Conservation (phyloP, 2,113 vertebrate genomes). For the Mus musculus region GRCm39 chr8:86741001-86741500, state of each 20-base stretch:
- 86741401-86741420: neutral
- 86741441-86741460: neutral
- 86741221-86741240: neutral
- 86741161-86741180: neutral
- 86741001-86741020: neutral
- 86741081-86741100: constrained; percentile 8
- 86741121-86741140: neutral
- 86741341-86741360: constrained; percentile 36
- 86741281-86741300: constrained; percentile 34
- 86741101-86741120: neutral
- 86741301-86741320: constrained; percentile 17
- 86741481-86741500: neutral
- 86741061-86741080: constrained; percentile 32
- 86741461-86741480: neutral
- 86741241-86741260: constrained; percentile 1
- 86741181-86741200: neutral
- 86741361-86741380: constrained; percentile 31
- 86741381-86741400: neutral
- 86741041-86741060: neutral
- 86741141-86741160: neutral
- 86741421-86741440: neutral
- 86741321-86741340: constrained; percentile 49
- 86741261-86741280: neutral
- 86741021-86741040: neutral
- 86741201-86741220: neutral